Percentiles rank a stretch among this genome's conserved stretches.
Evolutionary conservation across 2,113 vertebrate species (phyloP).

Genomic region (Delphinus delphis): DNA sequence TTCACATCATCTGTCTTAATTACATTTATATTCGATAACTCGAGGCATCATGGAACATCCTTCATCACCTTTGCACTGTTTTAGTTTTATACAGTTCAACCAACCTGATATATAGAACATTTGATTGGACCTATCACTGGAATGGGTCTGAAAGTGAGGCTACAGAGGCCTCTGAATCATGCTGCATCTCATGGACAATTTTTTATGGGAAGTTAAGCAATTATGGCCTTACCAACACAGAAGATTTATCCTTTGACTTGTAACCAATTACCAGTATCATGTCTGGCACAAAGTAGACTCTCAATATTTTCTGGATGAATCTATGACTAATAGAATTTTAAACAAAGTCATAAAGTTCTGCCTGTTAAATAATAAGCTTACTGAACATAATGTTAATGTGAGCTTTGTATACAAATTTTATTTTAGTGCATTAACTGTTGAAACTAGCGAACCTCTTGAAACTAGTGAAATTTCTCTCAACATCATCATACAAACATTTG

Average conservation of each 20-base stretch:
- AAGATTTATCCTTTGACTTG: neutral
- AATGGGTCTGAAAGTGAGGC: neutral
- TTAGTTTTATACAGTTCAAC: neutral
- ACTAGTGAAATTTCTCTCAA: conserved; percentile 6
- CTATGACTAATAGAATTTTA: conserved; percentile 22
- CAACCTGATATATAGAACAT: neutral
- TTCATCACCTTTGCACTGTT: neutral
- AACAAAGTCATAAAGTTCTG: neutral
- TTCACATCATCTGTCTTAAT: conserved; percentile 3
- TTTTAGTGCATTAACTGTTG: neutral
- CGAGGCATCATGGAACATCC: neutral
- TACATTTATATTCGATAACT: neutral
- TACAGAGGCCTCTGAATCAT: neutral
- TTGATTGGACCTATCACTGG: neutral
- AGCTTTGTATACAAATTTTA: conserved; percentile 19
- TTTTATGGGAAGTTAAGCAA: neutral
- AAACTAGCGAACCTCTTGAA: conserved; percentile 48
- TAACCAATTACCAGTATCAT: neutral
- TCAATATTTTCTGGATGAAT: neutral
- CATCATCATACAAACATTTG: neutral
- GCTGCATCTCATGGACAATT: neutral
- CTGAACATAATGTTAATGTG: neutral
- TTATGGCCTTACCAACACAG: neutral
- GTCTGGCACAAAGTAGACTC: neutral
- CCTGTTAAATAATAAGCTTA: conserved; percentile 1